Percentiles rank a stretch among this genome's conserved stretches.
Evolutionary conservation across 2,797 vertebrate species (phyloP).

Genomic region (Xenentodon cancila): DNA sequence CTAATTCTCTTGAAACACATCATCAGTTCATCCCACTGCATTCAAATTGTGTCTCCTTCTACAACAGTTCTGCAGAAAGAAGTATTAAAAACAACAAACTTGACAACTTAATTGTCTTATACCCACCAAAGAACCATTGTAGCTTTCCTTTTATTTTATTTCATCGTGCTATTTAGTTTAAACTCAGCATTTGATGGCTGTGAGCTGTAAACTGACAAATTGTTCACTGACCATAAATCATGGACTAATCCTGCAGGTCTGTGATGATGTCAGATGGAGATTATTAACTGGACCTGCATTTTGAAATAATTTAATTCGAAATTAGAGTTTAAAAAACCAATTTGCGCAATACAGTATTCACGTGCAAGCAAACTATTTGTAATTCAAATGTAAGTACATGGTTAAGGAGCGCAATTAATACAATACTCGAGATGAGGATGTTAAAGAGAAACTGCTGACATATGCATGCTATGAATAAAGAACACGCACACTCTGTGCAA

Average conservation of each 20-base stretch:
- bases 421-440: background rate
- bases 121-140: slow-evolving; percentile 31
- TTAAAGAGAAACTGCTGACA: background rate
- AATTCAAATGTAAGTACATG: background rate
- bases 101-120: slow-evolving; percentile 35
- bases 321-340: slow-evolving; percentile 20
- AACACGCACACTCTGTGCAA: slow-evolving; percentile 25
- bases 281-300: slow-evolving; percentile 30
- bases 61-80: background rate
- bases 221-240: slow-evolving; percentile 52
- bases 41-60: background rate
- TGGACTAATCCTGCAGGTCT: slow-evolving; percentile 50
- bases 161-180: slow-evolving; percentile 47
- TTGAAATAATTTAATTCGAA: slow-evolving; percentile 35
- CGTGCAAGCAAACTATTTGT: background rate
- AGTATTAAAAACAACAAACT: slow-evolving; percentile 10
- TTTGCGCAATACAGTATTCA: slow-evolving; percentile 17
- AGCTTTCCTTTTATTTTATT: slow-evolving; percentile 47
- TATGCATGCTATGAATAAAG: slow-evolving; percentile 11
- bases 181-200: slow-evolving; percentile 54
- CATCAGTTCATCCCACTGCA: too few relatives aligned
- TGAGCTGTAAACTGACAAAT: slow-evolving; percentile 54
- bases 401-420: background rate
- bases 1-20: too few relatives aligned
- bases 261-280: slow-evolving; percentile 45